Percentiles rank a stretch among this genome's conserved stretches.
Conservation (phyloP, 2,797 vertebrate species). For the Diplodus sargus region DNA sequence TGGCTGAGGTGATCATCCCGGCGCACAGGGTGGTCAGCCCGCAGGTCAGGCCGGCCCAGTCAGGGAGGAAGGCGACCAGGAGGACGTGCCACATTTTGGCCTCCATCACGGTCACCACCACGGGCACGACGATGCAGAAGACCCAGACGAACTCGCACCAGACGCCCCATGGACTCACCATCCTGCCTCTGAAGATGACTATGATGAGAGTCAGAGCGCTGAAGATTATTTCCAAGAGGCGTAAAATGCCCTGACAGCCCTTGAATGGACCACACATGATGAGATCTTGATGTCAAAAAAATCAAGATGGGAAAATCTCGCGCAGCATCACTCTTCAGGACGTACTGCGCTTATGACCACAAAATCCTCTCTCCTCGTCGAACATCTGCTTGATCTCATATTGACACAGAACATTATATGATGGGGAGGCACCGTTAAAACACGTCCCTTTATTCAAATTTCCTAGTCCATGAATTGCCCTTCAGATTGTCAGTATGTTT, state of each 20-base stretch:
- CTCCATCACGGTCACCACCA: constrained; percentile 79
- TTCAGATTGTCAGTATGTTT: not conserved
- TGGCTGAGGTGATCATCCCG: constrained; percentile 77
- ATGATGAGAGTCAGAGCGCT: constrained; percentile 75
- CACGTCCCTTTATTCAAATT: constrained; percentile 34
- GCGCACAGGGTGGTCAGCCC: constrained; percentile 80
- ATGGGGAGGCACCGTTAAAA: not conserved
- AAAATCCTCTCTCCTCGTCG: not conserved
- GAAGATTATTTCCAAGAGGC: constrained; percentile 76
- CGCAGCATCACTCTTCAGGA: not conserved
- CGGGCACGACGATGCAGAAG: constrained; percentile 74
- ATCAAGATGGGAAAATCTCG: not conserved
- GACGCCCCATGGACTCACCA: constrained; percentile 27
- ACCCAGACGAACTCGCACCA: constrained; percentile 88
- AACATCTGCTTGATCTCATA: not conserved
- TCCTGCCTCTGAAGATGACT: constrained; percentile 49
- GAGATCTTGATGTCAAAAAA: not conserved
- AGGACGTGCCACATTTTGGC: constrained; percentile 47
- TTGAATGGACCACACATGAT: constrained; percentile 54
- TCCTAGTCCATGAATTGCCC: not conserved
- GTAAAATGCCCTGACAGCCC: constrained; percentile 49
- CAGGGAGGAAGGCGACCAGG: constrained; percentile 45
- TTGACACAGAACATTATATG: not conserved
- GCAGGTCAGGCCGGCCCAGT: constrained; percentile 76
- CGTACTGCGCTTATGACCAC: not conserved